Conservation (phyloP, 92 coral and sea anemone genomes). For the Hydrozoanthus gracilis region DNA sequence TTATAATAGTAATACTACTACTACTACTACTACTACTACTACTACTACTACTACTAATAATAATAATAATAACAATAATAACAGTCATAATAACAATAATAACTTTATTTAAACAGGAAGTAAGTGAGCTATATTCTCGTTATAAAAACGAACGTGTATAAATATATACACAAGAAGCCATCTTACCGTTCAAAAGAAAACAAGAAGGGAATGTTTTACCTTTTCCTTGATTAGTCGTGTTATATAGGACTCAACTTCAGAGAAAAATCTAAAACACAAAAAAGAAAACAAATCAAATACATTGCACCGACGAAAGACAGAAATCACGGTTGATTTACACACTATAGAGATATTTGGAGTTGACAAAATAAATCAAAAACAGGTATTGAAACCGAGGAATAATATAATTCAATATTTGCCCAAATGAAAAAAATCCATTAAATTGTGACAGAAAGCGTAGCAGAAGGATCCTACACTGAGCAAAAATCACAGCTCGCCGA, state of each 20-base stretch:
- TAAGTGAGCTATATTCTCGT: too few relatives aligned
- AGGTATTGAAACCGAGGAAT: neutral
- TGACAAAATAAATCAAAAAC: neutral
- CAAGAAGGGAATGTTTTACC: slow-evolving; percentile 45
- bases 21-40: too few relatives aligned
- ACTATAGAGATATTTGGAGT: too few relatives aligned
- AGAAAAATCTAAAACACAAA: slow-evolving; percentile 67
- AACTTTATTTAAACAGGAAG: too few relatives aligned
- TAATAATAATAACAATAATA: too few relatives aligned
- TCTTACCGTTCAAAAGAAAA: neutral
- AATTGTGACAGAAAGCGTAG: neutral
- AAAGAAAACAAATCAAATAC: neutral
- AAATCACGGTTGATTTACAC: neutral
- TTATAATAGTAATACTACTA: too few relatives aligned
- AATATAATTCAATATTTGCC: neutral
- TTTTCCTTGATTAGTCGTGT: slow-evolving; percentile 82
- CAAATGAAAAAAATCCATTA: too few relatives aligned
- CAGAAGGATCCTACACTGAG: too few relatives aligned
- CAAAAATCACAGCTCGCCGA: neutral
- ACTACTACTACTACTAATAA: too few relatives aligned
- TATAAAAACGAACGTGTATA: too few relatives aligned
- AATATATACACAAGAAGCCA: too few relatives aligned
- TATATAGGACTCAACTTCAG: slow-evolving; percentile 88
- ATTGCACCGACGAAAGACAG: neutral
- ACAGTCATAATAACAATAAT: too few relatives aligned